These are phyloP conservation scores for Clamator glandarius DNA, from an alignment of 2,797 vertebrate genomes.

Conservation along the genomic window DNA sequence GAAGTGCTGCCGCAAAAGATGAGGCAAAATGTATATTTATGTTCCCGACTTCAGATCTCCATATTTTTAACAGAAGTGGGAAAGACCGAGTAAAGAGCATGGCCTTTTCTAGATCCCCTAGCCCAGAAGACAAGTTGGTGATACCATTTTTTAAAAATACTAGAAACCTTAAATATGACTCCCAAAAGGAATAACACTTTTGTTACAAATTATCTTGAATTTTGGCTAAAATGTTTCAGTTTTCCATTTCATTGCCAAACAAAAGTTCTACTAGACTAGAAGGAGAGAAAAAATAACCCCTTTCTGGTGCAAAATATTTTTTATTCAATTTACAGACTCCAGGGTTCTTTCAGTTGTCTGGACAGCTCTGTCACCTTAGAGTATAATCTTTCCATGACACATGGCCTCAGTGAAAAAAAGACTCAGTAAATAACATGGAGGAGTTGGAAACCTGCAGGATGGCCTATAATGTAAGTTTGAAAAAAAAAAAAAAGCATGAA, in stretches of 20 bases:
- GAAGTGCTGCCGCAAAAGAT: background rate
- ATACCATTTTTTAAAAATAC: background rate
- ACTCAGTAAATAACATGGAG: background rate
- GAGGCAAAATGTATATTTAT: background rate
- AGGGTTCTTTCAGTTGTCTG: background rate
- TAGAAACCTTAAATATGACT: background rate
- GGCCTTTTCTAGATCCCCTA: background rate
- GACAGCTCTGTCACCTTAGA: background rate
- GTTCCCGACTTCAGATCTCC: background rate
- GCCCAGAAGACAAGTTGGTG: background rate
- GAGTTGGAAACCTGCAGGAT: background rate
- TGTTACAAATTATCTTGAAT: background rate
- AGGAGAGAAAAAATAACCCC: background rate
- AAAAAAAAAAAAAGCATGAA: background rate
- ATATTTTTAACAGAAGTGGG: background rate
- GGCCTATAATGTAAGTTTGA: background rate
- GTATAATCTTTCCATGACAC: background rate
- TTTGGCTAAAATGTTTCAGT: background rate
- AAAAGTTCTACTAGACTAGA: background rate
- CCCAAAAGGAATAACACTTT: background rate
- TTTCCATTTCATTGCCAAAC: background rate
- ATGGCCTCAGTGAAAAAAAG: background rate
- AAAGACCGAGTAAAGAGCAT: background rate
- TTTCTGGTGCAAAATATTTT: background rate
- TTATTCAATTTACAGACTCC: background rate